Evolutionary conservation across 2,888 invertebrate species (phyloP).

Genomic region (Chrysina gloriosa): DNA sequence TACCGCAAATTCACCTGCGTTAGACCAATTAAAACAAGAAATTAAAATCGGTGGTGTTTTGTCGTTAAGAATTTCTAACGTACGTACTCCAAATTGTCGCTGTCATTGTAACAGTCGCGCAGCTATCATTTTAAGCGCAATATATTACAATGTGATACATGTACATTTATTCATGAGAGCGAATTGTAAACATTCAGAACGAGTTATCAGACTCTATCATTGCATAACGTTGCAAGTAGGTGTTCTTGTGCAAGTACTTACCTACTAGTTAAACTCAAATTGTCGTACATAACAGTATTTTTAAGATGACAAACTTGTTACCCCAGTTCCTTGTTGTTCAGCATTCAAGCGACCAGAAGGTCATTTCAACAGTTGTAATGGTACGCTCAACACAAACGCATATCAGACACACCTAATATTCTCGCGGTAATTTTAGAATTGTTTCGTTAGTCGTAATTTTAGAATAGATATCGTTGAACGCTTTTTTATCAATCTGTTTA

Average conservation of each 20-base stretch:
- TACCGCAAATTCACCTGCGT: background rate
- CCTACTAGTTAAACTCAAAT: constrained; percentile 17
- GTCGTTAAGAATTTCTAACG: too few species aligned
- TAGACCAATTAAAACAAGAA: background rate
- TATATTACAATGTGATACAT: background rate
- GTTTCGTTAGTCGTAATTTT: constrained; percentile 21
- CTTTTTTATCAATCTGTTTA: background rate
- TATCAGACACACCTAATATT: constrained; percentile 24
- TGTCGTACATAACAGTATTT: constrained; percentile 16
- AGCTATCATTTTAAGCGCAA: background rate
- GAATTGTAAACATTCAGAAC: background rate
- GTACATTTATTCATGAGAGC: background rate
- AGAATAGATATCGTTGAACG: background rate
- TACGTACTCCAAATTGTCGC: background rate
- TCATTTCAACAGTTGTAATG: constrained; percentile 22
- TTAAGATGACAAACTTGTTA: constrained; percentile 40
- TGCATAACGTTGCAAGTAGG: constrained; percentile 18
- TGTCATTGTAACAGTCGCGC: too few species aligned
- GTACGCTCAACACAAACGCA: constrained; percentile 31
- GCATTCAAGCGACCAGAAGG: constrained; percentile 29
- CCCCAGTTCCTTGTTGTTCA: constrained; percentile 40
- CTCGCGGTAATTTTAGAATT: constrained; percentile 15
- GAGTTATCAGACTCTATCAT: constrained; percentile 9
- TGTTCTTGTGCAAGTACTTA: constrained; percentile 27
- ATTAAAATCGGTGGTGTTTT: too few species aligned